phyloP scores from a whole-genome alignment of 1,140 invertebrate species.

The Doryteuthis pealeii region DNA sequence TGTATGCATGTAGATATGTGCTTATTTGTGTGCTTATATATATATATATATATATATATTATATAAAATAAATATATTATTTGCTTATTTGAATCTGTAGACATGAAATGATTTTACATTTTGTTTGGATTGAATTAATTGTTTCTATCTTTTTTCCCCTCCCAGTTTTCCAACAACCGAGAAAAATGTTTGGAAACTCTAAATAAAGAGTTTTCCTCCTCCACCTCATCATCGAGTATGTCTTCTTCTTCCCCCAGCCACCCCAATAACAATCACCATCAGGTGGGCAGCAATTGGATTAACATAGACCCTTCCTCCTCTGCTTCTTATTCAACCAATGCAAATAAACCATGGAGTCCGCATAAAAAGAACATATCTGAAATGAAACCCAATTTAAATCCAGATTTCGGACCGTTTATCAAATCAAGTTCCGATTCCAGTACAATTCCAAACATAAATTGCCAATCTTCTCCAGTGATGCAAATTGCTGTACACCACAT shows the following conservation, averaged over 20 bases:
- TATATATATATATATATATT: constrained; percentile 4
- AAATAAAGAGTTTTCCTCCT: not conserved
- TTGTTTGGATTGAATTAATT: not conserved
- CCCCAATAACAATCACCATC: no score
- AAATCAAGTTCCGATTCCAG: no score
- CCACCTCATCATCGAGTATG: no score
- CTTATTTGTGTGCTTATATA: not conserved
- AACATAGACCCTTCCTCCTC: no score
- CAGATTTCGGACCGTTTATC: no score
- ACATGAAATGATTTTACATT: not conserved
- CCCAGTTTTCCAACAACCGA: not conserved
- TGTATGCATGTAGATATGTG: not conserved
- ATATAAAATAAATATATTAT: not conserved
- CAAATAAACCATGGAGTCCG: no score
- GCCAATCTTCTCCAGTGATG: not conserved
- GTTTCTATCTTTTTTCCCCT: not conserved
- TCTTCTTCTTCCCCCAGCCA: no score
- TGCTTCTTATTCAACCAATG: no score
- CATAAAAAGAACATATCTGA: no score
- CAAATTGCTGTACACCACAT: constrained; percentile 2
- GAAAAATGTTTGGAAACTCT: constrained; percentile 5
- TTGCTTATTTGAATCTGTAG: not conserved
- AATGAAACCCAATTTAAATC: no score
- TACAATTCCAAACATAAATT: constrained; percentile 7
- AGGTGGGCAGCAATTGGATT: no score